Evolutionary conservation across 1,140 invertebrate genomes (phyloP), one percentile per base, ranked within the genome.

Genomic region (Riptortus pedestris): DNA sequence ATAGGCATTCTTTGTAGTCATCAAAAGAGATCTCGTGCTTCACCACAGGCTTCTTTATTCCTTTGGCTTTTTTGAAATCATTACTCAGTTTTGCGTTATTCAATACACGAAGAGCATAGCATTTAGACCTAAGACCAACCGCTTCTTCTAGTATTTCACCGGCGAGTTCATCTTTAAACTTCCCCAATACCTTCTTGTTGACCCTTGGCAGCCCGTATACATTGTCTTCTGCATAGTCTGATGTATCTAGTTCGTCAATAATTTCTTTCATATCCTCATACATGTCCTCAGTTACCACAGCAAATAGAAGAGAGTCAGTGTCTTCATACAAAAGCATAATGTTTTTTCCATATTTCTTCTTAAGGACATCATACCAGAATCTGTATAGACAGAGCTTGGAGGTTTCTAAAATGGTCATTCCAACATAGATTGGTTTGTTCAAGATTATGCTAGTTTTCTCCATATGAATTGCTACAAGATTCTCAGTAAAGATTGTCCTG

Each of bases 71-170:
- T 65, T 71, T 71, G 12, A 28, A n/a, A n/a, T n/a, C n/a, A n/a
- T n/a, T n/a, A n/a, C n/a, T 68, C 27, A 62, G 33, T 38, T 38
- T 5, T 38, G 5, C 33, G 33, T 68, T 26, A 58, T 66, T 61
- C 26, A 68, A 33, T 55, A 68, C 48, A 66, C 63, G 70, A 27
- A 70, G 67, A 16, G 70, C 64, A 68, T 78, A 78, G 67, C 76
- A 72, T 71, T 79, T 80, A 18, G 73, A 65, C 62, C 71, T 67
- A 52, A 78, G 62, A 11, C 74, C 74, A 48, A 76, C 63, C 72
- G 73, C 79, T 68, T 74, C 70, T 7, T 78, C 76, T 4, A 76
- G 24, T 3, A 76, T 72, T 66, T 80, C 80, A 68, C 77, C 78
- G 57, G 7, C 16, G 33, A 9, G 33, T 38, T 38, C 33, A 38